phyloP scores from a whole-genome alignment of 2,888 invertebrate species.

The Didymodactylos carnosus region DNA sequence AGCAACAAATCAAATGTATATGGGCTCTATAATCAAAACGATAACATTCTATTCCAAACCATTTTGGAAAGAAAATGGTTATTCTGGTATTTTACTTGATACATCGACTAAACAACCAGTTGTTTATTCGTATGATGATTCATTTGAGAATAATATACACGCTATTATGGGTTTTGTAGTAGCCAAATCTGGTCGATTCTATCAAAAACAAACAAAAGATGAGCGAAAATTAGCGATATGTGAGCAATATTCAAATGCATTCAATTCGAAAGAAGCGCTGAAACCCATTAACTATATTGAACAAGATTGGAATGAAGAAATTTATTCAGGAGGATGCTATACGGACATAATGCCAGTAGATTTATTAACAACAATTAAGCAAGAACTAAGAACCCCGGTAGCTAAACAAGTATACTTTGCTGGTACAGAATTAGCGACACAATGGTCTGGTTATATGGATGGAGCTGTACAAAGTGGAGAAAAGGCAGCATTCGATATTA shows the following conservation, averaged over 20 bases:
- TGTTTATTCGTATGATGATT: neutral
- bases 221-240: neutral
- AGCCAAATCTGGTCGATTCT: neutral
- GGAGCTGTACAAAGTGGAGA: conserved; percentile 9
- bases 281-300: conserved; percentile 27
- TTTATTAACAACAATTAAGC: conserved; percentile 15
- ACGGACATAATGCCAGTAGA: conserved; percentile 30
- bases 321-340: conserved; percentile 36
- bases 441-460: conserved; percentile 11
- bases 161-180: neutral
- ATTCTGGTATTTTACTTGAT: conserved; percentile 17
- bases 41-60: conserved; percentile 32
- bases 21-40: conserved; percentile 35
- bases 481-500: conserved; percentile 1
- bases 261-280: neutral
- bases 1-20: conserved; percentile 28
- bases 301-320: conserved; percentile 33
- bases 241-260: neutral
- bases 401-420: conserved; percentile 1
- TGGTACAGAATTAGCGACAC: conserved; percentile 12
- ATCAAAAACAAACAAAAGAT: neutral
- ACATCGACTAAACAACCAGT: conserved; percentile 20
- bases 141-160: neutral
- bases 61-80: conserved; percentile 35
- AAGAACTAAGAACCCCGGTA: neutral